Evolutionary conservation across 2,797 vertebrate genomes (phyloP), one percentile per base, ranked within the genome.

Genomic region (Gymnothorax javanicus): DNA sequence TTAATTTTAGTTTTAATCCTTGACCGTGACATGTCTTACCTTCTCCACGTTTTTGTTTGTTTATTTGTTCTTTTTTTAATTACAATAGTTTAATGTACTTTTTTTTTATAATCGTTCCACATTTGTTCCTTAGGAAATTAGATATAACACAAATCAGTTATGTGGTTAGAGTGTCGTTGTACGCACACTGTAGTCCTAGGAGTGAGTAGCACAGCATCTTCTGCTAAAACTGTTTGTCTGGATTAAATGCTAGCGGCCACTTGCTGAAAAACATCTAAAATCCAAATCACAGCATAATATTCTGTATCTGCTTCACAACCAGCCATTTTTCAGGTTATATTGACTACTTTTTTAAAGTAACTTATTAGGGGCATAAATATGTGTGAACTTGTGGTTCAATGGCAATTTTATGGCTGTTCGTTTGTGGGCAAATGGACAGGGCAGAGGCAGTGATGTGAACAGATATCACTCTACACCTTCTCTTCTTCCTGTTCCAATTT

Each of bases 91-190:
- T 6, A 7, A 71, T 12, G n/a, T 7, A 7, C 7, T 12, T 25
- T 9, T 25, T 20, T 52, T 77, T 52, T 50, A 52, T 52, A 9
- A 4, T 77, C 0, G 25, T 12, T 8, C 69, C 85, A 67, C 87
- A 88, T 85, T 84, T 87, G 62, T n/a, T 71, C 89, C 84, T 64
- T 86, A 91, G 89, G 89, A 88, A 86, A 87, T 86, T 82, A 87
- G 90, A 86, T 91, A 90, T 91, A 91, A 94, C 93, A 94, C 92
- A 95, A 91, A 95, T 95, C 94, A 94, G 86, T 93, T 43, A 93
- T 90, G 91, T 95, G 94, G 94, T 92, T 94, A 94, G 93, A 93
- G 91, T 92, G 91, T 90, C 90, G 92, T 88, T 90, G 90, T 50
- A 75, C 91, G 2, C 87, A 90, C 91, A 88, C 89, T 75, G 86